Evolutionary conservation across 2,888 invertebrate species (phyloP), one percentile per base, ranked within the genome.

Genomic region (Seira ritae): DNA sequence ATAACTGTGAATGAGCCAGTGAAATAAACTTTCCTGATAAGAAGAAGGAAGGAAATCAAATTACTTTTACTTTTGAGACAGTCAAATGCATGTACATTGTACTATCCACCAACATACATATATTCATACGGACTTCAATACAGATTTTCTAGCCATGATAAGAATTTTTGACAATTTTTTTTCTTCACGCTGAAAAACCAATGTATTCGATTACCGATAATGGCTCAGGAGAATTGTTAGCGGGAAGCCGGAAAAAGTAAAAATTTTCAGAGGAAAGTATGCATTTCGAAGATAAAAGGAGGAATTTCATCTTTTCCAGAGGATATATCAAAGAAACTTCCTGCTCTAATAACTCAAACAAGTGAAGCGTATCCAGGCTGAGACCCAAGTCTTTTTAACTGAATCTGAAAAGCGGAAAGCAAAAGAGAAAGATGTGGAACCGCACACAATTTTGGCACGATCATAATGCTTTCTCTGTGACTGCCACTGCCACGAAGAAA

Each of bases 291-390:
- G 19, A 65, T 3, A 62, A 31, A 65, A 23, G 17, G 22, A 17
- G 8, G 60, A 62, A 73, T 74, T 68, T 60, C 71, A 24, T 71
- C 20, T 20, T 15, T 24, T n/a, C 62, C 24, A 65, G 12, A 37
- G 15, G 65, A 80, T 65, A 76, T 76, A 81, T 81, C 76, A 81
- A 81, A 81, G 76, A 60, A 66, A 66, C 81, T 81, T 81, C 67
- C 81, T 76, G 81, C 81, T 81, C 76, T 81, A 72, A 76, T 81
- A 81, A 76, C 81, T 75, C 76, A 71, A 81, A 71, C 69, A 75
- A 81, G 31, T 67, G 76, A 76, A 69, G 80, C 80, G 75, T 80
- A 75, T 23, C 80, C 69, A 46, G 4, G 60, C 60, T 60, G 60
- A 60, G 60, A 60, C 17, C 60, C 17, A 60, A 60, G 60, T 17